These are phyloP conservation scores for Sylvilagus bachmani DNA, from an alignment of 2,113 vertebrate genomes.

Conservation along the genomic window DNA sequence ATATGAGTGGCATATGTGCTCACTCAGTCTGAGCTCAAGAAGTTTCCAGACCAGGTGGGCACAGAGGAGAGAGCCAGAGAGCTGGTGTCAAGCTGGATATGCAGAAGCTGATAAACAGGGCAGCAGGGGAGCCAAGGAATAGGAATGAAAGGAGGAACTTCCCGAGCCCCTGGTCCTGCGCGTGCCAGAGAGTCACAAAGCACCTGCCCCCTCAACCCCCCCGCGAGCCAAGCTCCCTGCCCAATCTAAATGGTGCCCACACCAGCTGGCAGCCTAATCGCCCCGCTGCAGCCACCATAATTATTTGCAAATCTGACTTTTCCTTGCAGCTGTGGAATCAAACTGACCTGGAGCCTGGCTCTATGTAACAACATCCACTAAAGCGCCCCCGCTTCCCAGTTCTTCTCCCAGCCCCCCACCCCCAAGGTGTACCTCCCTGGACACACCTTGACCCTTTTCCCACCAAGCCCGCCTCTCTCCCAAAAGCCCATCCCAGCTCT, in stretches of 20 bases:
- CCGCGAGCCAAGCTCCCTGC: constrained; percentile 39
- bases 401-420: not conserved
- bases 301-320: constrained; percentile 69
- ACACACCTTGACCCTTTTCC: not conserved
- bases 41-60: constrained; percentile 69
- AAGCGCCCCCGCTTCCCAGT: not conserved
- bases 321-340: constrained; percentile 58
- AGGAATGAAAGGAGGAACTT: not conserved
- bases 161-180: not conserved
- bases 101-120: not conserved
- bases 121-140: not conserved
- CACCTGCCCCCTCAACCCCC: not conserved
- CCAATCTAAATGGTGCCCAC: constrained; percentile 44
- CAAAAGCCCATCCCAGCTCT: not conserved
- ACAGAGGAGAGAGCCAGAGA: not conserved
- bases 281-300: constrained; percentile 51
- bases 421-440: not conserved
- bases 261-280: constrained; percentile 61
- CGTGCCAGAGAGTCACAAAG: constrained; percentile 32
- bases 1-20: not conserved
- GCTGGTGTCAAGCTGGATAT: constrained; percentile 2
- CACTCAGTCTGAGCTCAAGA: not conserved
- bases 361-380: not conserved
- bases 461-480: not conserved
- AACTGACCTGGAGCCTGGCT: constrained; percentile 18